Percentiles rank a stretch among this genome's conserved stretches.
Conservation (phyloP, 2,888 invertebrate genomes). For the Callimorpha dominula region DNA sequence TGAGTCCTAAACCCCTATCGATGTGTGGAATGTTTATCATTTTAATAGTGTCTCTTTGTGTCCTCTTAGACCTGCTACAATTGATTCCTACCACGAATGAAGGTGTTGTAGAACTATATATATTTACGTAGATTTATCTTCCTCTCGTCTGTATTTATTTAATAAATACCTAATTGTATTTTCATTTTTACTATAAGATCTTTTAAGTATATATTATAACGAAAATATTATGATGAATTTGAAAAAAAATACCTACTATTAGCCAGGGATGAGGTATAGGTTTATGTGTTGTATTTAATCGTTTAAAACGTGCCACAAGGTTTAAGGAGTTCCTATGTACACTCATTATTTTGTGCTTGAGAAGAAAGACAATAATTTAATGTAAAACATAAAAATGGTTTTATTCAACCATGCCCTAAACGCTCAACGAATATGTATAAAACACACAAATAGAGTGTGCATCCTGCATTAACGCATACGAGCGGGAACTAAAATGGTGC, state of each 20-base stretch:
- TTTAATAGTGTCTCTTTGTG: slow-evolving; percentile 66
- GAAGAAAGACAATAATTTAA: not conserved
- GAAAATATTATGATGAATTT: not conserved
- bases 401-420: too few relatives aligned
- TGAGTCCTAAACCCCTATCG: slow-evolving; percentile 82
- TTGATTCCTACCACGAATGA: slow-evolving; percentile 58
- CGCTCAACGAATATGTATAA: too few relatives aligned
- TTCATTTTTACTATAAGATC: slow-evolving; percentile 4
- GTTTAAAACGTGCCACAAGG: slow-evolving; percentile 6
- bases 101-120: slow-evolving; percentile 67
- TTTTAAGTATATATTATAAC: not conserved
- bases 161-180: slow-evolving; percentile 11
- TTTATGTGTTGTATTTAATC: not conserved
- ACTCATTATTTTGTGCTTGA: not conserved
- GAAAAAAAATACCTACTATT: not conserved
- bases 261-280: not conserved
- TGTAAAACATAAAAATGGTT: too few relatives aligned
- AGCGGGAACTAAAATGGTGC: not conserved
- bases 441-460: not conserved
- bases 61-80: slow-evolving; percentile 55
- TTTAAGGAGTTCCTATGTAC: not conserved
- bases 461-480: not conserved
- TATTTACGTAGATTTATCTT: slow-evolving; percentile 44
- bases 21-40: slow-evolving; percentile 82
- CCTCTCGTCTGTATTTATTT: slow-evolving; percentile 38